A percentile compares a stretch with the other conserved stretches of the same genome.
Conservation (phyloP, 2,888 invertebrate species). For the Dorcus parallelipipedus region DNA sequence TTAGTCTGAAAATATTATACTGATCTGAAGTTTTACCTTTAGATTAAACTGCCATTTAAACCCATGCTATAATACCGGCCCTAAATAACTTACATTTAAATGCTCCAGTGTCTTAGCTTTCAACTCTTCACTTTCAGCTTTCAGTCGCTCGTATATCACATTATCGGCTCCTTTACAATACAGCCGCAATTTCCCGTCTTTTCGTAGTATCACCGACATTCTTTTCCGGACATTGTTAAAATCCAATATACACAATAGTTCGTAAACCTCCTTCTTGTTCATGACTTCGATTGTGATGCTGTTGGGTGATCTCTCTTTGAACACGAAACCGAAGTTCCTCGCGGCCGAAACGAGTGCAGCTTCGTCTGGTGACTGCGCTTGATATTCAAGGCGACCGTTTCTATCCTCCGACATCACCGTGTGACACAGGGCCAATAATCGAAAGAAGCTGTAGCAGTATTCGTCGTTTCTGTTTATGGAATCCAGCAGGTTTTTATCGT, state of each 20-base stretch:
- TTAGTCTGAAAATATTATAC: no score
- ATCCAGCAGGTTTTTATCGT: constrained; percentile 80
- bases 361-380: constrained; percentile 98
- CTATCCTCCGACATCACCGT: constrained; percentile 97
- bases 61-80: no score
- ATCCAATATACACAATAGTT: constrained; percentile 95
- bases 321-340: constrained; percentile 97
- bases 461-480: constrained; percentile 73
- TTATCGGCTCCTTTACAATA: constrained; percentile 99
- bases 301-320: constrained; percentile 88
- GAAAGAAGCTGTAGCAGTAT: constrained; percentile 84
- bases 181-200: constrained; percentile 77
- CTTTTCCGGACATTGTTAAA: constrained; percentile 98
- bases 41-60: no score
- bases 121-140: constrained; percentile 70
- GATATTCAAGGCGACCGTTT: constrained; percentile 77
- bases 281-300: constrained; percentile 89
- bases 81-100: constrained; percentile 77
- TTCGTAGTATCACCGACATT: constrained; percentile 94
- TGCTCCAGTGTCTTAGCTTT: constrained; percentile 87
- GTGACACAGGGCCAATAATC: constrained; percentile 91
- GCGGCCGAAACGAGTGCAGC: constrained; percentile 96
- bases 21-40: no score
- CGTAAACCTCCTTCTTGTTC: constrained; percentile 83
- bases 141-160: constrained; percentile 92